Evolutionary conservation across 2,797 vertebrate genomes (phyloP).

Genomic region (Carduelis carduelis): DNA sequence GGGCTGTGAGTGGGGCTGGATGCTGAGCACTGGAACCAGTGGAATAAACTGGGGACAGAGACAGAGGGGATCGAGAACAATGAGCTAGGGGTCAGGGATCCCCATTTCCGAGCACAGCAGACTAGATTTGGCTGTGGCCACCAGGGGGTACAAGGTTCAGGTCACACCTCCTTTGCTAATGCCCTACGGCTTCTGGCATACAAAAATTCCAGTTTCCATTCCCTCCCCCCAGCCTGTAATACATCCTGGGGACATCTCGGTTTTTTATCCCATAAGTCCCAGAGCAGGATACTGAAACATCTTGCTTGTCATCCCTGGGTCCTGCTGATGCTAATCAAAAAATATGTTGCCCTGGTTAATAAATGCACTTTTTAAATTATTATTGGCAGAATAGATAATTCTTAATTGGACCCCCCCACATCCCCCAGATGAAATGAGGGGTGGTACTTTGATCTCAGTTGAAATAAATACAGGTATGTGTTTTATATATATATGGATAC

Average conservation of each 20-base stretch:
- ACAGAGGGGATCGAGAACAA: background rate
- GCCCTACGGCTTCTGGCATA: background rate
- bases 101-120: background rate
- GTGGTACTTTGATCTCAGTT: background rate
- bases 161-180: background rate
- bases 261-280: background rate
- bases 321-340: background rate
- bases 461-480: background rate
- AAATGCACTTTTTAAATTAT: background rate
- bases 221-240: background rate
- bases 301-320: background rate
- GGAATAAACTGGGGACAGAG: background rate
- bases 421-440: background rate
- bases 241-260: background rate
- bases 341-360: background rate
- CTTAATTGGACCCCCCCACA: background rate
- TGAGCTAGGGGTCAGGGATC: background rate
- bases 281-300: background rate
- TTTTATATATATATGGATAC: background rate
- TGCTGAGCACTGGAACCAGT: background rate
- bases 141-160: rapidly evolving
- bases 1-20: background rate
- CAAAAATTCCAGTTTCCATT: background rate
- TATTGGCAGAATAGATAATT: background rate
- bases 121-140: background rate